A percentile compares a stretch with the other conserved stretches of the same genome.
Conservation (phyloP, 2,888 invertebrate genomes). For the Margaritifera margaritifera region DNA sequence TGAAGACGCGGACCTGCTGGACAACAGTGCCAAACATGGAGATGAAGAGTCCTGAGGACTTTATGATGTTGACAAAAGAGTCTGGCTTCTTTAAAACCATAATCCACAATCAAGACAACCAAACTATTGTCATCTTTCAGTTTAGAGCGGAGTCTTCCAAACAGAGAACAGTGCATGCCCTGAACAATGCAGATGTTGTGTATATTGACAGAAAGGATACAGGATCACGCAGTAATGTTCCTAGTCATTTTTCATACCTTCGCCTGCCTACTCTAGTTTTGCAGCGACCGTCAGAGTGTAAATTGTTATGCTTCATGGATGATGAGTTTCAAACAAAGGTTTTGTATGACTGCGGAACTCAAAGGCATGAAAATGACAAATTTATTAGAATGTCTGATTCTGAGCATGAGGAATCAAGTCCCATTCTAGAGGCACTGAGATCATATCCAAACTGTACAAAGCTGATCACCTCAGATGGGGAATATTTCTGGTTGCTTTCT, state of each 20-base stretch:
- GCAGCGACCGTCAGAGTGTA: constrained; percentile 2
- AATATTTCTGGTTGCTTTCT: constrained; percentile 15
- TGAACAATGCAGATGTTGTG: constrained; percentile 5
- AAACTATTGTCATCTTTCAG: too few species aligned
- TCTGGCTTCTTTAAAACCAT: too few species aligned
- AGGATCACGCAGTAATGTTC: not conserved
- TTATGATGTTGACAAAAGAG: too few species aligned
- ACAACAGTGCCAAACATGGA: too few species aligned
- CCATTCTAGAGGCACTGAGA: constrained; percentile 5
- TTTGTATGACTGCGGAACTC: not conserved
- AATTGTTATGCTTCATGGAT: constrained; percentile 6
- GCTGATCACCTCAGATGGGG: constrained; percentile 11
- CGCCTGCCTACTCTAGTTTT: not conserved
- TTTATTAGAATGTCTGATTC: not conserved
- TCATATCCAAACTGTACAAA: constrained; percentile 6
- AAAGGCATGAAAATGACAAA: not conserved
- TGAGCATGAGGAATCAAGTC: constrained; percentile 4
- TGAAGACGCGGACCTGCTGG: too few species aligned
- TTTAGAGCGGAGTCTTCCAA: too few species aligned
- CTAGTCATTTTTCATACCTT: too few species aligned
- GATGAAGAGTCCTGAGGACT: too few species aligned
- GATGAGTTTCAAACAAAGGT: constrained; percentile 4
- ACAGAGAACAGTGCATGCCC: not conserved
- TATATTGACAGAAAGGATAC: constrained; percentile 11
- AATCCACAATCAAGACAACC: too few species aligned